Percentiles rank a stretch among this genome's conserved stretches.
Conservation (phyloP, 2,888 invertebrate species). For the Steinernema hermaphroditum region DNA sequence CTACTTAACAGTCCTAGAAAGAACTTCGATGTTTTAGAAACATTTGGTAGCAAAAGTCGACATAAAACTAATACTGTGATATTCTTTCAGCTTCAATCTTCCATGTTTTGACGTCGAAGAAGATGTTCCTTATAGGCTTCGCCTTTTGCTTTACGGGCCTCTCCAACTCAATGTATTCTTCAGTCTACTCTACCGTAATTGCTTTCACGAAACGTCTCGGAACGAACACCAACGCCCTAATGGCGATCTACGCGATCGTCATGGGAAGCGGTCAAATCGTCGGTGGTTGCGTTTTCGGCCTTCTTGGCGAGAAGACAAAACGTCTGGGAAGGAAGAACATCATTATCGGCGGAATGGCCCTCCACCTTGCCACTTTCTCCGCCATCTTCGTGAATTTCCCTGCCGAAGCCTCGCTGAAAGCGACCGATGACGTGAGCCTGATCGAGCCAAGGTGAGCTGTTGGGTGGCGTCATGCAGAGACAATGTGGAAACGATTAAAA, state of each 20-base stretch:
- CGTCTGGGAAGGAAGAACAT: constrained; percentile 38
- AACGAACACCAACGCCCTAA: constrained; percentile 69
- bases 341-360: constrained; percentile 41
- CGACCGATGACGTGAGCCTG: constrained; percentile 36
- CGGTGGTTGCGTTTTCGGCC: constrained; percentile 37
- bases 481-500: background rate
- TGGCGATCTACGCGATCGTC: constrained; percentile 89
- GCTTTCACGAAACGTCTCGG: constrained; percentile 80
- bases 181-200: constrained; percentile 88
- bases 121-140: constrained; percentile 37
- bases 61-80: background rate
- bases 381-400: constrained; percentile 45
- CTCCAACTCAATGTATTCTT: constrained; percentile 67
- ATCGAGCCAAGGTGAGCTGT: constrained; percentile 42
- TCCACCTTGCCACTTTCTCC: constrained; percentile 39
- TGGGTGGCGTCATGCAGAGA: too few relatives aligned
- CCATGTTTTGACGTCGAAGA: constrained; percentile 76
- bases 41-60: background rate
- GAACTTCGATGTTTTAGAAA: background rate
- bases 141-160: constrained; percentile 44
- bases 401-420: constrained; percentile 39
- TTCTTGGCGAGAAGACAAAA: constrained; percentile 35
- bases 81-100: constrained; percentile 73
- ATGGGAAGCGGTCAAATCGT: constrained; percentile 91
- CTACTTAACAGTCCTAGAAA: background rate